Evolutionary conservation across 2,888 invertebrate genomes (phyloP), one percentile per base, ranked within the genome.

Genomic region (Byasa hedistus): DNA sequence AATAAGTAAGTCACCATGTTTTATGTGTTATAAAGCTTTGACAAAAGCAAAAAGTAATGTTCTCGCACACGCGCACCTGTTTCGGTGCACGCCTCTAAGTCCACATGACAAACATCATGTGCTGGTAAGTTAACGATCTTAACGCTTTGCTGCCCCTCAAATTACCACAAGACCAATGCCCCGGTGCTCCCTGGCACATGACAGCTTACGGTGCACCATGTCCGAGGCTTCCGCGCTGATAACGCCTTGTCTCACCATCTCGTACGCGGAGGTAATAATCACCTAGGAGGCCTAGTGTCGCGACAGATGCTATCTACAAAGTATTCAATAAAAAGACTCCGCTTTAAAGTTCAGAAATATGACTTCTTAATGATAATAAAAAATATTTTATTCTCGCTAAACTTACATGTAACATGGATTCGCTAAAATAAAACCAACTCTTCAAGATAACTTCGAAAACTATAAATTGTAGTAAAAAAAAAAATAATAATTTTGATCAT

Each of bases 91-190:
- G 75, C 80, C 78, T 79, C 70, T 75, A 75, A 75, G 83, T 81
- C 84, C 85, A 86, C 85, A 85, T 80, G 86, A 84, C 85, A 83
- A 81, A 78, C 82, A 80, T 80, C 79, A 79, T 77, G 75, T 61
- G 52, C 52, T 58, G 57, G 48, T 66, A 58, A 81, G 85, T 83
- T 89, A 90, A 91, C 83, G 88, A 89, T 90, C 91, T 91, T 84
- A 86, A 91, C 91, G 91, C 86, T 88, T 84, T 88, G 90, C 75
- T 90, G 91, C 85, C 77, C 83, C 79, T 84, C 87, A 86, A 90
- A 90, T 91, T 88, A 82, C 87, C 86, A 78, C 76, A 75, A 85
- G 91, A 88, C 89, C 88, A 87, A 84, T 87, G 91, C 91, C 89
- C 90, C 76, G 82, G 66, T 87, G 88, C 80, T 79, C 87, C 77